Evolutionary conservation across 2,888 invertebrate species (phyloP).

Genomic region (Apeira syringaria): DNA sequence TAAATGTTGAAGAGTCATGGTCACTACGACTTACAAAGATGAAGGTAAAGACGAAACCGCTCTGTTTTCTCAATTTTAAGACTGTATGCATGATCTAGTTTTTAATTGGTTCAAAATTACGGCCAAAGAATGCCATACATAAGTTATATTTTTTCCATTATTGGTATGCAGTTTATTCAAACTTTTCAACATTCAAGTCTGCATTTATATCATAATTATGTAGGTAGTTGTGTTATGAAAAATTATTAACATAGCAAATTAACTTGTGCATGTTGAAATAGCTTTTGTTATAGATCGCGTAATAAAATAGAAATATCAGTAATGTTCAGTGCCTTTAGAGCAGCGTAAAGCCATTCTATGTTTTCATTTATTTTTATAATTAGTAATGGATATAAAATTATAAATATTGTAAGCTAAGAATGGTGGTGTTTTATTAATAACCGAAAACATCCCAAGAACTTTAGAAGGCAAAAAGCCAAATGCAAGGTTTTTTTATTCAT

Average conservation of each 20-base stretch:
- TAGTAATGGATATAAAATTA: conserved; percentile 8
- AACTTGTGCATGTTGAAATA: no score
- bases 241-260: no score
- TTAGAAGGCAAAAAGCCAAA: no score
- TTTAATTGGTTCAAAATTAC: conserved; percentile 21
- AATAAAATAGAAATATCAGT: neutral
- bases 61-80: conserved; percentile 18
- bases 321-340: conserved; percentile 17
- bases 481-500: no score
- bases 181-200: neutral
- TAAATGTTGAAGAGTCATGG: conserved; percentile 14
- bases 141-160: conserved; percentile 4
- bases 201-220: neutral
- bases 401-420: conserved; percentile 7
- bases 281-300: neutral
- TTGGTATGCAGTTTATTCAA: neutral
- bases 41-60: conserved; percentile 7
- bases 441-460: no score
- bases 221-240: no score
- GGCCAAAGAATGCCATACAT: conserved; percentile 32
- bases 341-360: conserved; percentile 11
- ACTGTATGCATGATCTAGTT: conserved; percentile 16
- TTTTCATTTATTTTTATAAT: conserved; percentile 13
- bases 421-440: conserved; percentile 1
- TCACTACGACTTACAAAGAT: neutral